phyloP scores from a whole-genome alignment of 2,888 invertebrate genomes.

The Rotaria magnacalcarata region DNA sequence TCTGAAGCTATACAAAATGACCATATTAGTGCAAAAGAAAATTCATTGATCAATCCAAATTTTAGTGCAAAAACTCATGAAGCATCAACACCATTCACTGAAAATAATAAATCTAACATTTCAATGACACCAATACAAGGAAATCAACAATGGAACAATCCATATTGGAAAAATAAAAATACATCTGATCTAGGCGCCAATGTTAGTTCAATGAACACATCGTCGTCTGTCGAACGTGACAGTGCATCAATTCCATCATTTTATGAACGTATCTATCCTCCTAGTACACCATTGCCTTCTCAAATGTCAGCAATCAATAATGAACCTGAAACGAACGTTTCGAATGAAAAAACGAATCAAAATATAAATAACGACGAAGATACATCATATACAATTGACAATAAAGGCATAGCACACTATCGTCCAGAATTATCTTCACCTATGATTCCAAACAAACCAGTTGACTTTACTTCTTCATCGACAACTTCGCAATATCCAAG shows the following conservation, averaged over 20 bases:
- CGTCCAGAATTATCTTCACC: neutral
- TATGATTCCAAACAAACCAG: neutral
- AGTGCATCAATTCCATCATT: neutral
- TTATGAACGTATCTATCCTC: neutral
- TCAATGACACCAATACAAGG: too few species aligned
- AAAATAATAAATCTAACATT: neutral
- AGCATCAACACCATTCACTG: neutral
- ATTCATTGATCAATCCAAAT: neutral
- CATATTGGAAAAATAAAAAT: too few species aligned
- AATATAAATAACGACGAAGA: neutral
- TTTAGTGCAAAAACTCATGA: neutral
- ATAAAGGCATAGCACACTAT: neutral
- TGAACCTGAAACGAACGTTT: neutral
- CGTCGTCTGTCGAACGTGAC: too few species aligned
- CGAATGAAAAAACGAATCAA: neutral
- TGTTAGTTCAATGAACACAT: too few species aligned
- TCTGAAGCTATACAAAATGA: neutral
- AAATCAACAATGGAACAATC: too few species aligned
- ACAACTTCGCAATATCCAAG: neutral
- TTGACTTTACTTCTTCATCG: neutral
- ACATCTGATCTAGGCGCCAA: too few species aligned
- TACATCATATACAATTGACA: neutral
- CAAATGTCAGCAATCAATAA: neutral
- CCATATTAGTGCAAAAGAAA: neutral
- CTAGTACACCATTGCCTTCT: neutral